These are phyloP conservation scores for Channa maculata DNA, from an alignment of 2,113 vertebrate genomes.

Conservation along the genomic window DNA sequence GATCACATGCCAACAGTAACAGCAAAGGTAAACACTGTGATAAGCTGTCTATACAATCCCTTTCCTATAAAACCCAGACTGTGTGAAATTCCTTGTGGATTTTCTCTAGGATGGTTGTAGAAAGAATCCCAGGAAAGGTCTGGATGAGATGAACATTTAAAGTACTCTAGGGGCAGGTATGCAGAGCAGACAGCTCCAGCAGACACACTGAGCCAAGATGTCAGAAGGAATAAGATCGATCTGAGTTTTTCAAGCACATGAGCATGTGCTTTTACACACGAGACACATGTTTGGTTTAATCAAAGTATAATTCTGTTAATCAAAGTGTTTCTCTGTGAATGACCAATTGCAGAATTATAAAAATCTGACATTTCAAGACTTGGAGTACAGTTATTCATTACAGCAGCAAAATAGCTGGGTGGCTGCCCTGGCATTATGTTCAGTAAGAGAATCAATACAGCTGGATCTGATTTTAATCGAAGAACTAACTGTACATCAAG, in stretches of 20 bases:
- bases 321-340: slow-evolving; percentile 32
- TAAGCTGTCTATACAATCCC: slow-evolving; percentile 53
- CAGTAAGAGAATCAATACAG: slow-evolving; percentile 41
- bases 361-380: slow-evolving; percentile 40
- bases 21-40: slow-evolving; percentile 24
- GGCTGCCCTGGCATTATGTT: slow-evolving; percentile 37
- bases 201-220: slow-evolving; percentile 11
- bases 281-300: slow-evolving; percentile 51
- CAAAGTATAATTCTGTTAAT: slow-evolving; percentile 42
- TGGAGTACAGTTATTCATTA: slow-evolving; percentile 41
- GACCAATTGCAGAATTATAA: slow-evolving; percentile 50
- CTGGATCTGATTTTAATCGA: slow-evolving; percentile 25
- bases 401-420: slow-evolving; percentile 33
- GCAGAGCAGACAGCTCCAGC: slow-evolving; percentile 27
- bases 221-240: slow-evolving; percentile 52
- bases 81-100: slow-evolving; percentile 53
- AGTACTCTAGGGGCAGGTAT: slow-evolving; percentile 47
- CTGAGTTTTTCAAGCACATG: slow-evolving; percentile 22
- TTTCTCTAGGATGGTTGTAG: slow-evolving; percentile 41
- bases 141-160: slow-evolving; percentile 49
- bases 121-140: slow-evolving; percentile 38
- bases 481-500: slow-evolving; percentile 16
- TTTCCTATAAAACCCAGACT: slow-evolving; percentile 62
- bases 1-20: slow-evolving; percentile 24
- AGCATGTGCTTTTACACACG: slow-evolving; percentile 36